Conservation (phyloP, 2,113 vertebrate species). For the Rhegmatorhina hoffmannsi region DNA sequence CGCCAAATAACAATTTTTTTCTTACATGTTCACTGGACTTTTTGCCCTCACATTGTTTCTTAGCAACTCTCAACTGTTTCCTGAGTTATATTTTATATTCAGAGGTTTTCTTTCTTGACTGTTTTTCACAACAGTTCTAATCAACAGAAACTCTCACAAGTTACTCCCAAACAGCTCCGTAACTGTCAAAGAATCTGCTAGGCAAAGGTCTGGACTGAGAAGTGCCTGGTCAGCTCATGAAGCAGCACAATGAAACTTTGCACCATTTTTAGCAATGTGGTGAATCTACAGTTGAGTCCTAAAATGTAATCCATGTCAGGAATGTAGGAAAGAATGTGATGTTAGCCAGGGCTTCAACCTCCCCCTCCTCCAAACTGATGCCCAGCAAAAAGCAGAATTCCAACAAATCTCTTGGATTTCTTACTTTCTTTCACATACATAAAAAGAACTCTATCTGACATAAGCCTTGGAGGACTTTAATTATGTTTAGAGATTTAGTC, state of each 20-base stretch:
- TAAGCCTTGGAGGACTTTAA: background rate
- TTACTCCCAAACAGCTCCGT: background rate
- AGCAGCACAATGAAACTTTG: background rate
- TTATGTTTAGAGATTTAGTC: background rate
- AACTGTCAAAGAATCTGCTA: background rate
- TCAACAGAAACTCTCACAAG: background rate
- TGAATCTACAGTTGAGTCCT: background rate
- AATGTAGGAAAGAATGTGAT: conserved; percentile 55
- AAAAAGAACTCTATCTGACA: background rate
- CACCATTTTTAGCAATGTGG: background rate
- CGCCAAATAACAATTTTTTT: background rate
- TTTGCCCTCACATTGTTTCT: background rate
- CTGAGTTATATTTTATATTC: background rate
- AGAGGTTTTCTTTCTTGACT: background rate
- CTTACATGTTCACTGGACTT: background rate
- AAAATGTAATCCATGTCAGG: background rate
- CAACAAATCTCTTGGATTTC: background rate
- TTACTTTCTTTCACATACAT: background rate
- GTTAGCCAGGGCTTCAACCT: conserved; percentile 31
- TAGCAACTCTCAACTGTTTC: background rate
- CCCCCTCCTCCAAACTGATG: background rate
- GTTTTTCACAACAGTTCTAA: background rate
- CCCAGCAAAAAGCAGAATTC: conserved; percentile 2
- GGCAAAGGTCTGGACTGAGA: background rate
- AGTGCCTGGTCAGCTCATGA: background rate